Evolutionary conservation across 2,797 vertebrate genomes (phyloP).

Genomic region (Galaxias olidus): DNA sequence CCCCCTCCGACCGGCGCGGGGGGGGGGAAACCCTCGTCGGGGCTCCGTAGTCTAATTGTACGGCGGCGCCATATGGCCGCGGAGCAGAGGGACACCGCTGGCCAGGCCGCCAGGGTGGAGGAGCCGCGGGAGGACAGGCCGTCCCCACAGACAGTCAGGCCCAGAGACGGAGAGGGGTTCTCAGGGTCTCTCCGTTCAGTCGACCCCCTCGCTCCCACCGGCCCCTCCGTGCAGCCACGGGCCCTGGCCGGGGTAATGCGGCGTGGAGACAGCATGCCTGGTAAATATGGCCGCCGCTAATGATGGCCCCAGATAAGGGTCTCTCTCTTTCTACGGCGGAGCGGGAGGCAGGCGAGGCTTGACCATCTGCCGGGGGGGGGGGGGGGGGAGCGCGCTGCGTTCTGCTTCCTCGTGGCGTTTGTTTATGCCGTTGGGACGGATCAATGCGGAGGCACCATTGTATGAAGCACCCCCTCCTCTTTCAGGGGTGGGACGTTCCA

Average conservation of each 20-base stretch:
- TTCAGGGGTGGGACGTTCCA: too few relatives aligned
- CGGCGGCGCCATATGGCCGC: constrained; percentile 52
- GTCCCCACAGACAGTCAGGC: constrained; percentile 26
- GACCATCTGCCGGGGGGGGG: not conserved
- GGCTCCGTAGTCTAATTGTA: too few relatives aligned
- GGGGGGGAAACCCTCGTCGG: too few relatives aligned
- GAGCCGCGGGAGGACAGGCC: constrained; percentile 34
- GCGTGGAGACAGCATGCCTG: constrained; percentile 42
- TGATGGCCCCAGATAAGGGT: constrained; percentile 51
- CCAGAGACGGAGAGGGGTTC: not conserved
- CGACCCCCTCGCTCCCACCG: constrained; percentile 60
- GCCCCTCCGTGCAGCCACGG: constrained; percentile 37
- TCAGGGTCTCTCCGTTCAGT: constrained; percentile 7
- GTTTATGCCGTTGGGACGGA: too few relatives aligned
- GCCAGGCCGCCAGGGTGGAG: constrained; percentile 49
- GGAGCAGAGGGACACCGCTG: constrained; percentile 40
- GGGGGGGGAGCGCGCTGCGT: not conserved
- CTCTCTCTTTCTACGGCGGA: constrained; percentile 26
- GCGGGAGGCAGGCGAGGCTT: not conserved
- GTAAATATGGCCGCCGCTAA: constrained; percentile 56
- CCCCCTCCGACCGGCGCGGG: too few relatives aligned
- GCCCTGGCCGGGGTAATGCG: constrained; percentile 50
- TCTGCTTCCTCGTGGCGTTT: too few relatives aligned
- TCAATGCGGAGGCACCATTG: too few relatives aligned
- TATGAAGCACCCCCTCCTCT: too few relatives aligned